Evolutionary conservation across 2,888 invertebrate species (phyloP).

Genomic region (Myopa testacea): DNA sequence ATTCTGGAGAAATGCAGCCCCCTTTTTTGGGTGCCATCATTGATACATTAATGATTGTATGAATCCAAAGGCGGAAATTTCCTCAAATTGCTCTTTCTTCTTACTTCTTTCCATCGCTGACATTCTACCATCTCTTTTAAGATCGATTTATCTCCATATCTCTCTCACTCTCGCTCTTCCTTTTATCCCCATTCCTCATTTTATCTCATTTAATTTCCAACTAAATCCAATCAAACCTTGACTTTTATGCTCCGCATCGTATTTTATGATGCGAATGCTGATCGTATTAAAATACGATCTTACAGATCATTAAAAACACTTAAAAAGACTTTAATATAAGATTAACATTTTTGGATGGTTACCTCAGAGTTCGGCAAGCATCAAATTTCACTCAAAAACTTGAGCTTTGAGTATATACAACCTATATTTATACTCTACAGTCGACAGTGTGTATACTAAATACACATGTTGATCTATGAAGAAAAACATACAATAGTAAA

Average conservation of each 20-base stretch:
- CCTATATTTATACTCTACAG: no score
- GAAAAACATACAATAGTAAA: no score
- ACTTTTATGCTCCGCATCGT: slow-evolving; percentile 3
- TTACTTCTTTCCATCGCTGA: not conserved
- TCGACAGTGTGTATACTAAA: no score
- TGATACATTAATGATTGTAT: not conserved
- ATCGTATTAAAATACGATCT: slow-evolving; percentile 27
- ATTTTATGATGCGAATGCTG: slow-evolving; percentile 14
- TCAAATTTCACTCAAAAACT: not conserved
- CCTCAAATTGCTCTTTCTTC: not conserved
- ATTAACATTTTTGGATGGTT: slow-evolving; percentile 1
- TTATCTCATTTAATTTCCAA: not conserved
- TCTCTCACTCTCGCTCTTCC: no score
- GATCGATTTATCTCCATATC: not conserved
- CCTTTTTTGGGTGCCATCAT: no score
- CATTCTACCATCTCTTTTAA: not conserved
- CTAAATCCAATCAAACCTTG: slow-evolving; percentile 19
- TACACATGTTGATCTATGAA: no score
- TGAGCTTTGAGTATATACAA: no score
- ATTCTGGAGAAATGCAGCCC: not conserved
- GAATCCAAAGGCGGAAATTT: not conserved
- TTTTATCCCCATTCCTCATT: not conserved
- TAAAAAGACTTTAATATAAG: slow-evolving; percentile 19
- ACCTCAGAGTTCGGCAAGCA: not conserved
- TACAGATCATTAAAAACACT: slow-evolving; percentile 29